Evolutionary conservation across 1,140 invertebrate genomes (phyloP).

Genomic region (Contarinia nasturtii): DNA sequence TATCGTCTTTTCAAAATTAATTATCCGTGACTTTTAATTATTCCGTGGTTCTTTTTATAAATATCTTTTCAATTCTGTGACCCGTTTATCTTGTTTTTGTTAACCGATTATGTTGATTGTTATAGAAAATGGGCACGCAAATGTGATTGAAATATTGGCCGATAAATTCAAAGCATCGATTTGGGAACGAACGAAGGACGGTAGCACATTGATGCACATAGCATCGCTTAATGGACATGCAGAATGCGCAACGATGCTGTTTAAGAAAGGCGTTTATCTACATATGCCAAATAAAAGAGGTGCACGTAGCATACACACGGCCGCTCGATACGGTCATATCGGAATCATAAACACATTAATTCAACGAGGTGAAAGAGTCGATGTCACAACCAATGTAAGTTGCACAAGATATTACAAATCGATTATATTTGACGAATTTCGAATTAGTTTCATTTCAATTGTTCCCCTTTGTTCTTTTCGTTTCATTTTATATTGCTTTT

Average conservation of each 20-base stretch:
- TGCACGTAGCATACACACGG: constrained; percentile 80
- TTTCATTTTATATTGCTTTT: too few relatives aligned
- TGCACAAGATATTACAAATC: constrained; percentile 4
- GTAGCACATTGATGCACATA: constrained; percentile 95
- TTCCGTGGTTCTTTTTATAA: too few relatives aligned
- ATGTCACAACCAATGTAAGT: constrained; percentile 80
- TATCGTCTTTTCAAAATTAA: too few relatives aligned
- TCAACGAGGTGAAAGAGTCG: constrained; percentile 89
- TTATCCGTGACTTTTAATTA: too few relatives aligned
- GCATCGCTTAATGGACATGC: constrained; percentile 91
- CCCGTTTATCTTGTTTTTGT: too few relatives aligned
- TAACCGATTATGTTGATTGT: too few relatives aligned
- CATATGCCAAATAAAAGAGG: constrained; percentile 99
- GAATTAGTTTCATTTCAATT: neutral
- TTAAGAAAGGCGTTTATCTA: constrained; percentile 96
- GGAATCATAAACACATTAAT: constrained; percentile 92
- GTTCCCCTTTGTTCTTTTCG: neutral
- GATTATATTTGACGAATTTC: constrained; percentile 1
- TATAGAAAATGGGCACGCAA: constrained; percentile 78
- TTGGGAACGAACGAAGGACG: constrained; percentile 87
- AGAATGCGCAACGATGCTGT: constrained; percentile 94
- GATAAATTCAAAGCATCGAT: constrained; percentile 96
- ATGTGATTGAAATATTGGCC: constrained; percentile 85
- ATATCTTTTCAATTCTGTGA: too few relatives aligned
- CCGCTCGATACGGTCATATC: constrained; percentile 82